Conservation (phyloP, 2,797 vertebrate genomes). For the Limnodromus scolopaceus region DNA sequence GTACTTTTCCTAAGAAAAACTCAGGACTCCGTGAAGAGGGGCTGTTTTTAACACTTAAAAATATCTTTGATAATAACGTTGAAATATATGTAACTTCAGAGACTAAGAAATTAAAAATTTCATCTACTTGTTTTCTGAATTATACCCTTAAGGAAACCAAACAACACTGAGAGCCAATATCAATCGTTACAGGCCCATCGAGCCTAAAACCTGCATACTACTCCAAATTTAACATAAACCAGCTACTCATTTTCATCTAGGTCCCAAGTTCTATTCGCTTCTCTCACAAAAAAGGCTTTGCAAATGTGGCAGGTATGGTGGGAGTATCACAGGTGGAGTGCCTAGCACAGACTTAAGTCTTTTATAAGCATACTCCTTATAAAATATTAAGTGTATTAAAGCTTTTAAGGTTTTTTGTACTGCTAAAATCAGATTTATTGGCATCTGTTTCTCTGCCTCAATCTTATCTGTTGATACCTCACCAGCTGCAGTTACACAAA, state of each 20-base stretch:
- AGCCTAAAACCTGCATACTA: neutral
- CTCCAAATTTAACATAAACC: neutral
- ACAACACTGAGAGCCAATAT: neutral
- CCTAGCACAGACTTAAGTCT: neutral
- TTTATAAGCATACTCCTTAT: neutral
- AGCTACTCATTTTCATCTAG: neutral
- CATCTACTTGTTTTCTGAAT: neutral
- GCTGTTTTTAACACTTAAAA: neutral
- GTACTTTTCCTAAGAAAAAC: neutral
- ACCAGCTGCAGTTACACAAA: neutral
- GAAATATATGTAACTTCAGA: neutral
- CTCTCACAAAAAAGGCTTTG: constrained; percentile 18
- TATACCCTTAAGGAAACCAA: neutral
- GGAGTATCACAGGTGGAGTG: constrained; percentile 17
- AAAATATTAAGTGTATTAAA: neutral
- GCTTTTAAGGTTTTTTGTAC: neutral
- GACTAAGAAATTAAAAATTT: neutral
- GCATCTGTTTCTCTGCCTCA: neutral
- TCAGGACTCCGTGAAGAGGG: neutral
- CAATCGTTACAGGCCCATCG: neutral
- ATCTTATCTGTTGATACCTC: neutral
- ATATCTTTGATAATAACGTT: neutral
- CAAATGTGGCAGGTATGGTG: neutral
- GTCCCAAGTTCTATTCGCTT: neutral
- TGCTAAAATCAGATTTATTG: neutral